Base-by-base conservation (phyloP, 2,113 vertebrate species). In the Pteropus alecto region DNA sequence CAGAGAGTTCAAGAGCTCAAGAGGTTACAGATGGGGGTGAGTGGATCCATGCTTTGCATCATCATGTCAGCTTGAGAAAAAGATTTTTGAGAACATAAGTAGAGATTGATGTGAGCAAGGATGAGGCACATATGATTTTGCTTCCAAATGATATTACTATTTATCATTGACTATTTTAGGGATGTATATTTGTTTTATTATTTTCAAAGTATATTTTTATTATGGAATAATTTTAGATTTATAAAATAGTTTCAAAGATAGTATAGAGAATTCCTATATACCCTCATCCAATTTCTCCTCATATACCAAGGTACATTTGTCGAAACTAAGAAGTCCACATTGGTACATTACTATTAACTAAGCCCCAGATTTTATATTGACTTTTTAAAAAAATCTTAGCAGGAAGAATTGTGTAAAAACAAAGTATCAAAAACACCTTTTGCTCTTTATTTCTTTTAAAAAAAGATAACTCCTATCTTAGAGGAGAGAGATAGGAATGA, bases 1-100 rank as follows among this genome's bases (percentile, higher is more conserved):
- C 86, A 71, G 85, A 91, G 83, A 95, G 92, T 97, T 97, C 89
- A 97, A 98, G 98, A 95, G 87, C 76, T 0, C 93, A 95, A 93
- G 89, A 89, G 89, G 48, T 98, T 97, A 81, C 68, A 86, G 93
- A 96, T 65, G 58, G 88, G 95, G 41, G 46, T 86, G n/a, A 78
- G 30, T 61, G 77, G 84, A 51, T 38, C 74, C 43, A 3, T 7
- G 60, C 21, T 61, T 76, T 79, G 41, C 60, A 33, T 81, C 43
- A 51, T 88, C 68, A 22, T 1, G 83, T 83, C 87, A 67, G 74
- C 33, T 2, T 7, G 7, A 89, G 88, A 51, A 93, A 94, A 89
- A 24, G 41, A 65, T 7, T 67, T 94, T 73, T 92, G 74, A 63
- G 83, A 46, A 46, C 30, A 41, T 5, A 77, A 68, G 65, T 16